phyloP scores from a whole-genome alignment of 2,888 invertebrate species.

The Neoascia interrupta region DNA sequence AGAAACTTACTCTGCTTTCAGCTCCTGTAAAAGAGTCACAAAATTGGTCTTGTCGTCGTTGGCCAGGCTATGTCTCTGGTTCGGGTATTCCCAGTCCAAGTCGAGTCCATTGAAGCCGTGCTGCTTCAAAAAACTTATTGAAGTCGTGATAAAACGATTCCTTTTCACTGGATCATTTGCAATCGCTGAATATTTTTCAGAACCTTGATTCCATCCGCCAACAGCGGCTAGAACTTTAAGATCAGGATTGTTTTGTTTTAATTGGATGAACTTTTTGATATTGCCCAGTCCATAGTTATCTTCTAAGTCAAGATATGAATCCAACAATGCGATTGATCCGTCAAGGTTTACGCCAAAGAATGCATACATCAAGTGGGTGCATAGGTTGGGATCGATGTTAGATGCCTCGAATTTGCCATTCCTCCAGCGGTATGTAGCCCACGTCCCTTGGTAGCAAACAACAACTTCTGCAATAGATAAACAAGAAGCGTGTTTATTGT shows the following conservation, averaged over 20 bases:
- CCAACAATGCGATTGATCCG: conserved; percentile 82
- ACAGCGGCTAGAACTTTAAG: conserved; percentile 79
- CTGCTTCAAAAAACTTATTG: conserved; percentile 74
- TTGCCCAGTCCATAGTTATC: conserved; percentile 82
- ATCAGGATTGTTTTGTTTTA: conserved; percentile 78
- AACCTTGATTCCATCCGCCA: conserved; percentile 81
- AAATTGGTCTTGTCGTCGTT: conserved; percentile 76
- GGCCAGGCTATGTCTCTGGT: conserved; percentile 76
- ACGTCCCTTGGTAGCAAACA: conserved; percentile 88
- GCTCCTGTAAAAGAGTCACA: conserved; percentile 73
- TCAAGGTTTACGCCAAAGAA: conserved; percentile 84
- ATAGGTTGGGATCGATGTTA: conserved; percentile 84
- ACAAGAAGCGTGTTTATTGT: too few relatives aligned
- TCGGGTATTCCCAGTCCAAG: conserved; percentile 84
- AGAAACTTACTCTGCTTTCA: conserved; percentile 73
- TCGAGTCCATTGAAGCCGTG: conserved; percentile 82
- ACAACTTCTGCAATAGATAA: conserved; percentile 83
- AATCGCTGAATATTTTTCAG: conserved; percentile 80
- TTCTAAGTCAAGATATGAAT: conserved; percentile 83
- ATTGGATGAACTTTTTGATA: conserved; percentile 76
- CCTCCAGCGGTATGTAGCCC: conserved; percentile 86
- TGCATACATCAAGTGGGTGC: conserved; percentile 88
- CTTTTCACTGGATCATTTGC: conserved; percentile 77
- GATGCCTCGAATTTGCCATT: conserved; percentile 84
- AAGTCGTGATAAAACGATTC: conserved; percentile 73